Evolutionary conservation across 2,888 invertebrate species (phyloP), one percentile per base, ranked within the genome.

Genomic region (Aphidius colemani): DNA sequence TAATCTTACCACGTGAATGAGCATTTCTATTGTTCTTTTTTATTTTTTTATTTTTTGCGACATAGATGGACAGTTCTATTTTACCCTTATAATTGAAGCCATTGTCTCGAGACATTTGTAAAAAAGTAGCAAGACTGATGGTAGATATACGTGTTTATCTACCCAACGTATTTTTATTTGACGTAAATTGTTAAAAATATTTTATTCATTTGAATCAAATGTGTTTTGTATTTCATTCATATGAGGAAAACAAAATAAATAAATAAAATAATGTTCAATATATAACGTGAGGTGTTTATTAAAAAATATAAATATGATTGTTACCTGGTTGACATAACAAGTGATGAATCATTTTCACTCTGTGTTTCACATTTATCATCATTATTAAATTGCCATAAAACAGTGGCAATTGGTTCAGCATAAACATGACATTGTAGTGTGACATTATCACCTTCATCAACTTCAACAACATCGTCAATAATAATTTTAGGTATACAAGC

Each of bases 401-500:
- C 88, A 77, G 88, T 89, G 7, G 94, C 93, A 80, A 91, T 91
- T 0, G 94, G 94, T 63, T 91, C 86, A 45, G 94, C 92, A 67
- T 90, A 89, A 43, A 94, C 91, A 76, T 90, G 86, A 81, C 95
- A 95, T 71, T 89, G 86, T 53, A 95, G 84, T 11, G 93, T 92
- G 58, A 94, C 88, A 78, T 95, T 94, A 71, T 90, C 90, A 0
- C 93, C 93, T 75, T 91, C 89, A 67, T 89, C 89, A 51, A 92
- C 88, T 81, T 94, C 93, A 70, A 93, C 84, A 75, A 89, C 90
- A 59, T 92, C 86, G 0, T 90, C 89, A 6, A 92, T 89, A 8
- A 91, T 91, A 48, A 88, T 87, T 82, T 90, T 90, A 1, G 95
- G 94, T 70, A 92, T 79, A 78, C 95, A 95, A 9, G 94, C 94